Evolutionary conservation across 2,797 vertebrate species (phyloP).

Genomic region (Chelmon rostratus): DNA sequence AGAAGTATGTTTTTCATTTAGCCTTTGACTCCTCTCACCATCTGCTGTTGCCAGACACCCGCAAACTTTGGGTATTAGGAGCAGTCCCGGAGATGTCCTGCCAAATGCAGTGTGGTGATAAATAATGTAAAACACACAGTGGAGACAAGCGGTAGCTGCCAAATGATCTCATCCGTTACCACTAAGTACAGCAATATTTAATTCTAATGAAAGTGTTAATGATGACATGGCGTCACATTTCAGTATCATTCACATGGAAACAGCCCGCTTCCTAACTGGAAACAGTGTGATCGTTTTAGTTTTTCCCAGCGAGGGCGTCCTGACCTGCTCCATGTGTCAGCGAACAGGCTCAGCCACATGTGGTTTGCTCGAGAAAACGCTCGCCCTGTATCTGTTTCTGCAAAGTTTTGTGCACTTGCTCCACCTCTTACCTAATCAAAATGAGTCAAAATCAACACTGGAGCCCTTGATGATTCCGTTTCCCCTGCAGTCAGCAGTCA

Average conservation of each 20-base stretch:
- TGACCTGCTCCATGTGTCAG: too few species aligned
- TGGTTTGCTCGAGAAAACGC: too few species aligned
- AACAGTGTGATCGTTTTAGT: too few species aligned
- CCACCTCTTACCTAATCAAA: too few species aligned
- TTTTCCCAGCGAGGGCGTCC: too few species aligned
- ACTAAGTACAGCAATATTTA: not conserved
- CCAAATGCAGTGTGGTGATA: not conserved
- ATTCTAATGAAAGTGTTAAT: not conserved
- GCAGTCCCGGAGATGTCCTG: not conserved
- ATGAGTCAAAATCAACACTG: too few species aligned
- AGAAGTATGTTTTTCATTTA: not conserved
- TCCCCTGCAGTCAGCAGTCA: too few species aligned
- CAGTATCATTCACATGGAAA: not conserved
- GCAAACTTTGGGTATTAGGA: not conserved
- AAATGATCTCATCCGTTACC: constrained; percentile 8
- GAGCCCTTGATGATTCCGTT: too few species aligned
- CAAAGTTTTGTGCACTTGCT: too few species aligned
- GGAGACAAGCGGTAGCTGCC: not conserved
- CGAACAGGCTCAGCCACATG: too few species aligned
- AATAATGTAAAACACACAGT: not conserved
- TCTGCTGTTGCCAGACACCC: constrained; percentile 18
- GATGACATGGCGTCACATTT: not conserved
- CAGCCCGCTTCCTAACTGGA: too few species aligned
- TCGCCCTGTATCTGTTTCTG: too few species aligned
- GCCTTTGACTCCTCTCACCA: constrained; percentile 8